Conservation (phyloP, 2,888 invertebrate genomes). For the Liopterus haemorrhoidalis region DNA sequence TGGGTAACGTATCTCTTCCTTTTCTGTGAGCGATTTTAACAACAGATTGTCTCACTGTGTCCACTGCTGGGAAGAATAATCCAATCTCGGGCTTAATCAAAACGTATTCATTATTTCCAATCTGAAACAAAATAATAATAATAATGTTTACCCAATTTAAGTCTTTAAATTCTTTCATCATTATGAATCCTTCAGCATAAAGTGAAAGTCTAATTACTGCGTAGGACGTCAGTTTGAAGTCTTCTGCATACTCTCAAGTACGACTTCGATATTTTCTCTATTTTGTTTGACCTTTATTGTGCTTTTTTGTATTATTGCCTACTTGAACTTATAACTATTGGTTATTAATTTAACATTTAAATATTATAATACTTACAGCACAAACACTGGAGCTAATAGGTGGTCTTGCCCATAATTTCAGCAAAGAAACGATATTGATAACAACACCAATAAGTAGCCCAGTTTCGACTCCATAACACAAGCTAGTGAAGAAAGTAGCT, state of each 20-base stretch:
- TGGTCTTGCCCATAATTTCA: constrained; percentile 65
- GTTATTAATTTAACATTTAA: constrained; percentile 18
- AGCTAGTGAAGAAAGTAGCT: constrained; percentile 62
- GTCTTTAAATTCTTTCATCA: too few relatives aligned
- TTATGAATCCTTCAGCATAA: too few relatives aligned
- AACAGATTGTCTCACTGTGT: constrained; percentile 56
- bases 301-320: too few relatives aligned
- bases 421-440: constrained; percentile 57
- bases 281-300: too few relatives aligned
- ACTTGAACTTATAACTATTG: constrained; percentile 37
- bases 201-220: too few relatives aligned
- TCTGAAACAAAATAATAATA: constrained; percentile 39
- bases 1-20: constrained; percentile 47
- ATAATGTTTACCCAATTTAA: background rate
- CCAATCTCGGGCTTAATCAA: constrained; percentile 59
- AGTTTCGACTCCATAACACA: constrained; percentile 68
- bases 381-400: constrained; percentile 44
- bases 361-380: constrained; percentile 41
- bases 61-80: constrained; percentile 65
- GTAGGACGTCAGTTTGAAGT: too few relatives aligned
- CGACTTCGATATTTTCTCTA: too few relatives aligned
- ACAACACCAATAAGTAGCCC: constrained; percentile 70
- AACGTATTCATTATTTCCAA: constrained; percentile 48
- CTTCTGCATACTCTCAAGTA: too few relatives aligned
- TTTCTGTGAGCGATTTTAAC: constrained; percentile 47